Conservation (phyloP, 2,113 vertebrate species). For the Muntiacus muntjak region DNA sequence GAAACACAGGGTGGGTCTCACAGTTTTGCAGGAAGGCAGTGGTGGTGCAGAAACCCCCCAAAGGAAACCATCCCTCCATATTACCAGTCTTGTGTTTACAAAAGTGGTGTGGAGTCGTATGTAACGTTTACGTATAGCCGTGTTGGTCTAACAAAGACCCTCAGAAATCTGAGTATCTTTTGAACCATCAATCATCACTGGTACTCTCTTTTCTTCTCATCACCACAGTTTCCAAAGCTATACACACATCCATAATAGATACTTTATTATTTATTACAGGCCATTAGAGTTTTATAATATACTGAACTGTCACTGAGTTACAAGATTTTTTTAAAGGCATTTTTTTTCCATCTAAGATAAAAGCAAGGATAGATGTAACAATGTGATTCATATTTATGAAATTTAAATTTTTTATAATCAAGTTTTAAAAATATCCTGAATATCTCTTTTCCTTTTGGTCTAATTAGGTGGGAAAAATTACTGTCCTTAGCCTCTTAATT, state of each 20-base stretch:
- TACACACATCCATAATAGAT: no score
- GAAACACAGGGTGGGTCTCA: neutral
- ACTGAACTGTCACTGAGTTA: neutral
- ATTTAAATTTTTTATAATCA: neutral
- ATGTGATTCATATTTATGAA: neutral
- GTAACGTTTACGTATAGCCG: neutral
- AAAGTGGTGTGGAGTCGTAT: neutral
- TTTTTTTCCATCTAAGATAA: neutral
- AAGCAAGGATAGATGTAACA: neutral
- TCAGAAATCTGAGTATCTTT: neutral
- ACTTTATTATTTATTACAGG: neutral
- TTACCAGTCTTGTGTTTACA: neutral
- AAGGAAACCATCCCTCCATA: neutral
- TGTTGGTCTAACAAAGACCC: neutral
- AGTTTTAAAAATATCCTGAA: neutral
- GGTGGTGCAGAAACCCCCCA: no score
- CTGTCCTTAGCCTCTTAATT: constrained; percentile 23
- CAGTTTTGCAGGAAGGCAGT: neutral
- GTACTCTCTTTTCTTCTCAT: neutral
- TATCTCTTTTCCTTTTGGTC: neutral
- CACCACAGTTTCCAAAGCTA: neutral
- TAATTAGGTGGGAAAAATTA: constrained; percentile 39
- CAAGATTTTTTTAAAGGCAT: neutral
- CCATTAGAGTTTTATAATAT: neutral
- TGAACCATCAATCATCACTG: accelerated